Evolutionary conservation across 2,797 vertebrate genomes (phyloP), one percentile per base, ranked within the genome.

Genomic region (Neosalanx taihuensis): DNA sequence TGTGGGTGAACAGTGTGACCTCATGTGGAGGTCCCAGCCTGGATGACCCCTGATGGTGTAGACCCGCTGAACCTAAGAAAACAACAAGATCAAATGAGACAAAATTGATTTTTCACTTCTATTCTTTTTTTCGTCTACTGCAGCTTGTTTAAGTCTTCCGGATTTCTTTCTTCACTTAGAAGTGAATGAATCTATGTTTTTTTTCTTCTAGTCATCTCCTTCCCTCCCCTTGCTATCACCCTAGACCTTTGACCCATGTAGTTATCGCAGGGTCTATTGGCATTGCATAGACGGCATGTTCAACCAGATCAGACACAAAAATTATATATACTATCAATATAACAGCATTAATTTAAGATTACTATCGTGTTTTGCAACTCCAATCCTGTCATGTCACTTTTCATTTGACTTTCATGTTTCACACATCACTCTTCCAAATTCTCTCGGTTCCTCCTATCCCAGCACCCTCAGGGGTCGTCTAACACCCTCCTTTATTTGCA

Each of bases 41-140:
- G 83, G 81, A 83, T 78, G 82, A 81, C 20, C 77, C 20, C 71
- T 66, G 85, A 64, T 77, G 86, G 68, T 65, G 76, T 77, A 81
- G 86, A 79, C 82, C 20, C 66, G 81, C 74, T 41, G 82, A 79
- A 92, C 91, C 90, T 92, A 84, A 84, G 85, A 79, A 89, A 87
- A 89, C 85, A 86, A 89, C 85, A 77, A 89, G 77, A 89, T 85
- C 66, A 76, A 76, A 89, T 76, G 74, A 56, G 51, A 56, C 51
- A 56, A 56, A 46, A 56, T 17, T 0, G 1, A 6, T 13, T 9
- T n/a, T n/a, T 69, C 10, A 18, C 15, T 6, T 31, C 23, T 9
- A 3, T 9, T 58, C 2, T 1, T 29, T n/a, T n/a, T 20, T 18
- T 67, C 64, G 12, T 23, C 30, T 29, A 20, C n/a, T 6, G 12